Evolutionary conservation across 2,888 invertebrate genomes (phyloP).

Genomic region (Amphipoea lucens): DNA sequence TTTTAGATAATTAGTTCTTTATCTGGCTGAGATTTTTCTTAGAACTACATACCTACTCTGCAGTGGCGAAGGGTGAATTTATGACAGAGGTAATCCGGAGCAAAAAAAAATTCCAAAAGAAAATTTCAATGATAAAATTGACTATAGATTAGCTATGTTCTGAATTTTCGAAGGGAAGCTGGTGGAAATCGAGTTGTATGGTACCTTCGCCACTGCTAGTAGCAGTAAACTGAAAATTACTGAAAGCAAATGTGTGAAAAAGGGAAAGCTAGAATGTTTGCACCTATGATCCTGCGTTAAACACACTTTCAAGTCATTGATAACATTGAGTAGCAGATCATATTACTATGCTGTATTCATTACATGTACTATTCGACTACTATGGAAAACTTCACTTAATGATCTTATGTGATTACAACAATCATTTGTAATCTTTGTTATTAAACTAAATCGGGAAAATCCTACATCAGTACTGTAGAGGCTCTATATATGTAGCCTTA

Average conservation of each 20-base stretch:
- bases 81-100: too few relatives aligned
- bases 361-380: conserved; percentile 7
- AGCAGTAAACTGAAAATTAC: background rate
- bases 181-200: too few relatives aligned
- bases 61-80: too few relatives aligned
- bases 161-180: too few relatives aligned
- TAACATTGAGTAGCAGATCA: conserved; percentile 34
- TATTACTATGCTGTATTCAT: conserved; percentile 29
- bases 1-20: conserved; percentile 44
- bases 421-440: conserved; percentile 20
- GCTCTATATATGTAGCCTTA: too few relatives aligned
- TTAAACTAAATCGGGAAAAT: background rate
- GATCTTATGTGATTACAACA: background rate
- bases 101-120: too few relatives aligned
- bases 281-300: conserved; percentile 7
- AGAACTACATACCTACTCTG: background rate
- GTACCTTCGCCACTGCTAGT: too few relatives aligned
- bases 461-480: too few relatives aligned
- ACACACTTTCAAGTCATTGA: conserved; percentile 29
- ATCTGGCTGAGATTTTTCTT: background rate
- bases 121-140: too few relatives aligned
- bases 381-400: conserved; percentile 20
- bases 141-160: too few relatives aligned
- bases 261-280: conserved; percentile 11
- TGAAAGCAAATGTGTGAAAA: conserved; percentile 23